Evolutionary conservation across 2,888 invertebrate species (phyloP).

Genomic region (Aricia artaxerxes): DNA sequence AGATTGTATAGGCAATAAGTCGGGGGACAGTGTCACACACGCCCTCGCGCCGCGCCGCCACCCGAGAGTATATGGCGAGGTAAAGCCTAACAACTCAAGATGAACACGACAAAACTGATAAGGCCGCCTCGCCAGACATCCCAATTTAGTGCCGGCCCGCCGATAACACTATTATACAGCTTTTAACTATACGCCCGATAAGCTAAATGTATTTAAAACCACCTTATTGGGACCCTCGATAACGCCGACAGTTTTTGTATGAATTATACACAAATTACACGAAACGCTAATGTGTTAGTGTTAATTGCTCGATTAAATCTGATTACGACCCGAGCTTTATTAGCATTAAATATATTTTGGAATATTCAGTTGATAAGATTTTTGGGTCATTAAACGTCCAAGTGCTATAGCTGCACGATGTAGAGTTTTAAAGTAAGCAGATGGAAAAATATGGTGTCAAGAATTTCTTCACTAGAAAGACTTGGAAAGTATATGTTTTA

Average conservation of each 20-base stretch:
- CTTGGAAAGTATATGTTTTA: no score
- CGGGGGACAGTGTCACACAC: constrained; percentile 64
- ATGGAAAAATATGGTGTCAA: background rate
- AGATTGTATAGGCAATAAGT: constrained; percentile 60
- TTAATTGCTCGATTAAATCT: constrained; percentile 16
- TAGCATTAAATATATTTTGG: constrained; percentile 13
- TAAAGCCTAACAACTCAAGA: constrained; percentile 80
- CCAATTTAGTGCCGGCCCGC: constrained; percentile 77
- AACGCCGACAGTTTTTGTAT: constrained; percentile 43
- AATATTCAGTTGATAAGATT: background rate
- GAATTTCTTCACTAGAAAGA: no score
- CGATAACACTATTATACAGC: constrained; percentile 80
- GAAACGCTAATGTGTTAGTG: constrained; percentile 16
- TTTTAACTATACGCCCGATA: constrained; percentile 78
- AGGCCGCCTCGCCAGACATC: constrained; percentile 74
- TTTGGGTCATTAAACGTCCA: background rate
- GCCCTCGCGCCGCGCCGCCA: constrained; percentile 59
- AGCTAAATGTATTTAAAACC: constrained; percentile 76
- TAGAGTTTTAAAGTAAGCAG: background rate
- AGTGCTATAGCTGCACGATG: background rate
- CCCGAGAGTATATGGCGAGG: constrained; percentile 68
- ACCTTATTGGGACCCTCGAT: constrained; percentile 61
- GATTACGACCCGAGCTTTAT: background rate
- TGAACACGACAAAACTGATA: constrained; percentile 79
- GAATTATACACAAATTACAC: constrained; percentile 32